phyloP scores from a whole-genome alignment of 2,888 invertebrate species.

The Yponomeuta evonymella region DNA sequence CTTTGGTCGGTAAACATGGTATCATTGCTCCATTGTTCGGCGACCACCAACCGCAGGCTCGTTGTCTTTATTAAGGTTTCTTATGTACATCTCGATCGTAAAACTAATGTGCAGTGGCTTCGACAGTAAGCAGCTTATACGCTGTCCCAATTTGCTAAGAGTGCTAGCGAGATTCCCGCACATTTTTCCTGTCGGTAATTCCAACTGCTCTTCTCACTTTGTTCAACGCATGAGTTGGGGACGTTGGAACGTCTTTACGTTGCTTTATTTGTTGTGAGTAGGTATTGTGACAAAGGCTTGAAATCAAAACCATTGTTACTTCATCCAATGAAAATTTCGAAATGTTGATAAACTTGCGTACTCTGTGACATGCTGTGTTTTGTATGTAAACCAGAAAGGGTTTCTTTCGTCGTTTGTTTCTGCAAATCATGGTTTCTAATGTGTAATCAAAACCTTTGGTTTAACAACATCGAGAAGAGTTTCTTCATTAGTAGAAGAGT shows the following conservation, averaged over 20 bases:
- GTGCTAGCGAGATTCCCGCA: too few species aligned
- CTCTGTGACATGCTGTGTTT: neutral
- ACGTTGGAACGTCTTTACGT: too few species aligned
- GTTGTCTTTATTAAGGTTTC: neutral
- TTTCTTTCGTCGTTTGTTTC: too few species aligned
- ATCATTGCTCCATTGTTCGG: constrained; percentile 12
- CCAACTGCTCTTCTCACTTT: too few species aligned
- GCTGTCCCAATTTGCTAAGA: neutral
- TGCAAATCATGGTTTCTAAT: too few species aligned
- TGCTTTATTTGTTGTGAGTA: too few species aligned
- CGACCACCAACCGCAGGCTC: constrained; percentile 5
- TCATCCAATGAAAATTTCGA: neutral
- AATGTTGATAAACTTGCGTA: neutral
- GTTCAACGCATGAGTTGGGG: too few species aligned
- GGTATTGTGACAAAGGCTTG: neutral
- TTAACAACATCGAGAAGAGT: too few species aligned
- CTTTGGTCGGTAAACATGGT: constrained; percentile 10
- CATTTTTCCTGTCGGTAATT: too few species aligned
- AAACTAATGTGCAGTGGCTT: neutral
- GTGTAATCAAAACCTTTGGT: too few species aligned
- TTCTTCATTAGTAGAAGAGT: too few species aligned
- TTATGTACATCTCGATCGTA: neutral
- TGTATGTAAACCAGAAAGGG: neutral
- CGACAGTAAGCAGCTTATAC: neutral
- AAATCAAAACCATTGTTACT: neutral